Base-by-base conservation (phyloP, 2,888 invertebrate genomes). In the Resseliella maxima region DNA sequence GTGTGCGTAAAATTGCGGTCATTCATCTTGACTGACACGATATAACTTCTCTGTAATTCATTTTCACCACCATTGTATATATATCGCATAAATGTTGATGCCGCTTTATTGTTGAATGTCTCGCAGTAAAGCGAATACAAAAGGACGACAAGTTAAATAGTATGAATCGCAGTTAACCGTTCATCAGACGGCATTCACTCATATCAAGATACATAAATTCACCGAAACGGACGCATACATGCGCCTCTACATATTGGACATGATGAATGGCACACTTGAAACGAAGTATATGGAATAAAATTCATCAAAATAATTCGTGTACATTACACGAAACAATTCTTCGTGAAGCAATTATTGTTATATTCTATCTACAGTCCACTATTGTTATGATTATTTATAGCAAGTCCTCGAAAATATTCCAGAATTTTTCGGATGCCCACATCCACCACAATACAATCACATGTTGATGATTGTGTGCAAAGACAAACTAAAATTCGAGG, bases 381-480 rank as follows among this genome's bases (percentile, higher is more conserved):
- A 72, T 72, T 72, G 72, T 72, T 72, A 72, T 72, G 36, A 83
- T 83, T 83, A 83, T 83, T 83, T 83, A 83, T 83, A 8, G 83
- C 38, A 38, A 38, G 5, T n/a, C 0, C 83, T 83, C 5, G 38
- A 83, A 83, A 83, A 83, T 83, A 38, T 38, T 83, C 24, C 31
- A 31, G 72, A 18, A 27, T 31, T 72, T 72, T 18, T 72, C 24
- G 46, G 46, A 50, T 18, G 46, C 46, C 8, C 2, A 50, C 18
- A 50, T 50, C 2, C 46, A 50, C n/a, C 12, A 50, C 46, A 18
- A 50, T n/a, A n/a, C 18, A 18, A 15, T 50, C 18, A 18, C 5
- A 50, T 50, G 50, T 50, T 18, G 50, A 41, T 50, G 21, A 50
- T n/a, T 12, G 41, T 41, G 41, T 41, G 41, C 41, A 12, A 41